Percentiles rank a stretch among this genome's conserved stretches.
phyloP scores from a whole-genome alignment of 2,113 vertebrate genomes.

The Gymnorhina tibicen region DNA sequence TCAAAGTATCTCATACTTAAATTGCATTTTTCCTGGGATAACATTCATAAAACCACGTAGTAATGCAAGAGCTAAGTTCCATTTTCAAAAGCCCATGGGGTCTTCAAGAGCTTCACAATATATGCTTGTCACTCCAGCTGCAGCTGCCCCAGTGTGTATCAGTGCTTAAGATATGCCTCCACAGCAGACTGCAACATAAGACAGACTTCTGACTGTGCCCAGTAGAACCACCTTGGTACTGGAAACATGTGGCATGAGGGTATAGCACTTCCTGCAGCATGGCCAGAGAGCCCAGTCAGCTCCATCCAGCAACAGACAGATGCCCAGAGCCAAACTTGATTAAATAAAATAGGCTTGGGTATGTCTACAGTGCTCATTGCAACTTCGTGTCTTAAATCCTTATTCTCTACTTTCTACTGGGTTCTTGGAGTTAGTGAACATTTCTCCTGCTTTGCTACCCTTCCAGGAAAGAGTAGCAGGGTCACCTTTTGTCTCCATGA shows the following conservation, averaged over 20 bases:
- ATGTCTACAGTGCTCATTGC: background rate
- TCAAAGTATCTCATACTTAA: background rate
- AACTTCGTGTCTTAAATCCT: background rate
- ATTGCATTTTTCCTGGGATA: background rate
- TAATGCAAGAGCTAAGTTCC: background rate
- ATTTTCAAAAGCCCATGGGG: background rate
- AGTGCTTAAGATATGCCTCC: no score
- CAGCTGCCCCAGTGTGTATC: background rate
- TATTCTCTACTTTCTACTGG: background rate
- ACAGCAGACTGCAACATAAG: background rate
- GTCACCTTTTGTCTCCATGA: background rate
- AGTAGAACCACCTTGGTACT: rapidly evolving
- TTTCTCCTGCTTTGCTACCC: background rate
- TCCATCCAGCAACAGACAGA: background rate
- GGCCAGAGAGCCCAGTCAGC: rapidly evolving
- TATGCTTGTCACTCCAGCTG: background rate
- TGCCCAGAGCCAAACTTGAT: rapidly evolving
- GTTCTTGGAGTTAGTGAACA: background rate
- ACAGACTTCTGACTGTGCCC: rapidly evolving
- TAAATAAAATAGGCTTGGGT: background rate
- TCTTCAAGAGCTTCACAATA: background rate
- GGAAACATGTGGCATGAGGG: rapidly evolving
- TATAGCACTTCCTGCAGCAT: background rate
- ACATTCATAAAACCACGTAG: background rate
- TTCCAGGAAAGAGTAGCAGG: background rate